phyloP scores from a whole-genome alignment of 2,888 invertebrate genomes.

The Crepidodera aurea region DNA sequence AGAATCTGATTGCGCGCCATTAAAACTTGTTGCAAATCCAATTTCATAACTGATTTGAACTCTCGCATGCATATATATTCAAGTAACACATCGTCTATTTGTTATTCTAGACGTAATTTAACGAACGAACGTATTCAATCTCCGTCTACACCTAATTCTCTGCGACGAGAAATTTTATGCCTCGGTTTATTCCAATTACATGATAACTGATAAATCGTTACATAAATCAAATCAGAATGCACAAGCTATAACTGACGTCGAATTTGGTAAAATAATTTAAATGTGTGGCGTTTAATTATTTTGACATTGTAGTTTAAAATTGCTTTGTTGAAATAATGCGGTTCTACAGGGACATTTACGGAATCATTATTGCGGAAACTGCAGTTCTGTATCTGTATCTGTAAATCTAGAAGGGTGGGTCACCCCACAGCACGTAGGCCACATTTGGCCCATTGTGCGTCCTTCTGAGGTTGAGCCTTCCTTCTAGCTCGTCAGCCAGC shows the following conservation, averaged over 20 bases:
- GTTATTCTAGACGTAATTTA: slow-evolving; percentile 17
- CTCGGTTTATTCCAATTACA: slow-evolving; percentile 27
- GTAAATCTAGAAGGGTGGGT: too few relatives aligned
- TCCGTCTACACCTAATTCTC: slow-evolving; percentile 12
- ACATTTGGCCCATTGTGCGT: too few relatives aligned
- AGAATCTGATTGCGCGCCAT: too few relatives aligned
- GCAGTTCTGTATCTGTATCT: too few relatives aligned
- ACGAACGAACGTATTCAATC: slow-evolving; percentile 19
- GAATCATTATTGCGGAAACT: too few relatives aligned
- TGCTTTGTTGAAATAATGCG: not conserved
- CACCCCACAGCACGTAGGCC: too few relatives aligned
- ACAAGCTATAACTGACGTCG: slow-evolving; percentile 13
- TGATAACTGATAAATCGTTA: slow-evolving; percentile 18
- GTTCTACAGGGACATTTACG: not conserved
- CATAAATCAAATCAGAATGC: slow-evolving; percentile 24
- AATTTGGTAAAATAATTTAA: slow-evolving; percentile 18
- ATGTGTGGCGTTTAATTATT: slow-evolving; percentile 17
- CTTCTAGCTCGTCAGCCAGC: too few relatives aligned
- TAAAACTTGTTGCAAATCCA: too few relatives aligned
- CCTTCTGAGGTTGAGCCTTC: too few relatives aligned
- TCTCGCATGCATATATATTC: not conserved
- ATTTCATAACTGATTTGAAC: slow-evolving; percentile 1
- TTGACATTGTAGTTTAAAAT: slow-evolving; percentile 11
- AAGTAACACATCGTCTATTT: slow-evolving; percentile 17
- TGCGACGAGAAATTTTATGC: slow-evolving; percentile 1